Base-by-base conservation (phyloP, 2,888 invertebrate species). In the Zygaena filipendulae region DNA sequence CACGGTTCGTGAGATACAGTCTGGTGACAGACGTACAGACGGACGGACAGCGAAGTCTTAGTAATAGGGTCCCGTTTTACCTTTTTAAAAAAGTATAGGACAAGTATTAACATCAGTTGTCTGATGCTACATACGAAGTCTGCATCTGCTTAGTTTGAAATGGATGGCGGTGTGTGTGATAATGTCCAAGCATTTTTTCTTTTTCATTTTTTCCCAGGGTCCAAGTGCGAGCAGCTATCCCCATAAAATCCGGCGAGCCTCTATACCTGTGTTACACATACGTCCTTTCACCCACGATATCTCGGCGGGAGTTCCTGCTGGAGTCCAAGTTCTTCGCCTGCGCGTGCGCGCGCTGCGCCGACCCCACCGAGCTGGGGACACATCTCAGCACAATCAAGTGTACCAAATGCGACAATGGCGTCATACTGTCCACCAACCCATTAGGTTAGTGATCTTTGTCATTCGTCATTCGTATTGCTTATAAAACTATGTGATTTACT, bases 311-410 rank as follows among this genome's bases (percentile, higher is more conserved):
- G 38, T 86, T 84, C 53, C 70, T 94, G 3, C 70, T 80, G 28
- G 84, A 87, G 48, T 87, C 91, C 13, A 93, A 93, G 77, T 90
- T 87, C 63, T 94, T 94, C 59, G 81, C 82, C 10, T 94, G 93
- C 59, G 82, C 81, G 14, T 94, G 93, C 45, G 49, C 68, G 2
- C 82, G 93, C 27, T 94, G 93, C 52, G 69, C 82, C 2, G 92
- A 93, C 60, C 89, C 91, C 6, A 88, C 87, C 0, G 94, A 94
- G 55, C 62, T 93, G 23, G 89, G 87, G 5, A 91, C 92, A 0
- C 84, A 91, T 50, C 82, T 91, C 52, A 89, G 92, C 40, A 86
- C 91, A 0, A 60, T 93, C 2, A 91, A 89, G 55, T 94, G 93
- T 49, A 86, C 80, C 42, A 88, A 87, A 57, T 91, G 91, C 49